Evolutionary conservation across 2,888 invertebrate genomes (phyloP), one percentile per base, ranked within the genome.

Genomic region (Ormyrus labotus): DNA sequence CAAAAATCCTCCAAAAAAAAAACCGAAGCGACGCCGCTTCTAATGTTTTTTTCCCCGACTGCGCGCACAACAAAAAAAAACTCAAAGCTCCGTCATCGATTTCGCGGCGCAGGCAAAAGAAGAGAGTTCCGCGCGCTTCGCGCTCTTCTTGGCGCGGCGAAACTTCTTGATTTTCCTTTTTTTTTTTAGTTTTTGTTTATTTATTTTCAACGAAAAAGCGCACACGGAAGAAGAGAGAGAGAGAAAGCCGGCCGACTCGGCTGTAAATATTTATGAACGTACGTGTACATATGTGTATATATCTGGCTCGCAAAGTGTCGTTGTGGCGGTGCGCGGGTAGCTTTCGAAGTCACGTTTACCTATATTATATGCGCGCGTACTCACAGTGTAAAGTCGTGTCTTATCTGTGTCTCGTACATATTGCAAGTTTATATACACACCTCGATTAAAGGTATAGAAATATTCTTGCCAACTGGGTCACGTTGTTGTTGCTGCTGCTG

Each of bases 381-480:
- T 34, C 63, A 63, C 45, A 65, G 45, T 50, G 19, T 65, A 67
- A 77, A 72, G 60, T 74, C 67, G 65, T 74, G 63, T 74, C 69
- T 73, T 78, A 69, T 69, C 69, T 58, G 51, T 65, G 74, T 71
- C 75, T 60, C 64, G 45, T 68, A 72, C 64, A 65, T 70, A 65
- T 74, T 82, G 80, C 71, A 64, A 77, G 77, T 77, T 75, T 34
- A 58, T 61, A 71, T 45, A 10, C 55, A 60, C 63, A 55, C 48
- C 72, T 80, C 78, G 80, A 83, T 81, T 82, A 73, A 83, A 80
- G 82, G 76, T 82, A 80, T 80, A 80, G 81, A 83, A 82, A 83
- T 83, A 83, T 82, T 83, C 80, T 83, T 82, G 76, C 78, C 76
- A 82, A 81, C 73, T 81, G 70, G 82, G 81, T 82, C 81, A 82